phyloP scores from a whole-genome alignment of 2,113 vertebrate species.

The Cyprinodon brontotheroides region DNA sequence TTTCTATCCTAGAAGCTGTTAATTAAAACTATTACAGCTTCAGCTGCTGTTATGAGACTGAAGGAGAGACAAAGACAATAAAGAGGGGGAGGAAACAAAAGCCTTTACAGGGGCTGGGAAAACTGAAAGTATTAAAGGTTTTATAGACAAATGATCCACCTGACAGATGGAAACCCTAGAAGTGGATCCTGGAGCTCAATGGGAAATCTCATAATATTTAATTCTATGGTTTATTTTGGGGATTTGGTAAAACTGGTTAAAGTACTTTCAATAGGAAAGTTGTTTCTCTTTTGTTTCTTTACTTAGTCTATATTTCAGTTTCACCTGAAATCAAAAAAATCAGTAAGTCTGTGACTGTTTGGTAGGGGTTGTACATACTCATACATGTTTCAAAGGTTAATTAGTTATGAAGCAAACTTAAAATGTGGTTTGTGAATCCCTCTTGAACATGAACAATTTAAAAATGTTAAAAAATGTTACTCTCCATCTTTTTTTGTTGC shows the following conservation, averaged over 20 bases:
- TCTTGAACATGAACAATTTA: not conserved
- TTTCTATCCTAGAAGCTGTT: slow-evolving; percentile 40
- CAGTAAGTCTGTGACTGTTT: not conserved
- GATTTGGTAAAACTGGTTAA: not conserved
- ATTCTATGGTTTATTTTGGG: not conserved
- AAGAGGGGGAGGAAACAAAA: slow-evolving; percentile 7
- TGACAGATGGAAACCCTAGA: not conserved
- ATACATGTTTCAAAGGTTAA: not conserved
- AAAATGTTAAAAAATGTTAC: too few relatives aligned
- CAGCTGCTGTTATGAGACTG: slow-evolving; percentile 39
- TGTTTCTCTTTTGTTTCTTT: not conserved
- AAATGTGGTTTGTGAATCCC: not conserved
- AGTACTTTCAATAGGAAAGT: not conserved
- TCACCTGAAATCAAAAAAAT: not conserved
- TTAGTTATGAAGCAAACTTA: not conserved
- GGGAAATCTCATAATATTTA: not conserved
- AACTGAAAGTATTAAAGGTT: not conserved
- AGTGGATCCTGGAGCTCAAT: not conserved
- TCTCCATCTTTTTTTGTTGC: not conserved
- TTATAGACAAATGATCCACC: slow-evolving; percentile 10
- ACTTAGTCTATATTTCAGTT: not conserved
- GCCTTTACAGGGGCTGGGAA: not conserved
- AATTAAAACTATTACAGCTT: slow-evolving; percentile 52
- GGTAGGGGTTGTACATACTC: not conserved
- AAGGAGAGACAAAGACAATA: slow-evolving; percentile 29